Percentiles rank a stretch among this genome's conserved stretches.
phyloP scores from a whole-genome alignment of 2,113 vertebrate genomes.

The Dicrurus megarhynchus region DNA sequence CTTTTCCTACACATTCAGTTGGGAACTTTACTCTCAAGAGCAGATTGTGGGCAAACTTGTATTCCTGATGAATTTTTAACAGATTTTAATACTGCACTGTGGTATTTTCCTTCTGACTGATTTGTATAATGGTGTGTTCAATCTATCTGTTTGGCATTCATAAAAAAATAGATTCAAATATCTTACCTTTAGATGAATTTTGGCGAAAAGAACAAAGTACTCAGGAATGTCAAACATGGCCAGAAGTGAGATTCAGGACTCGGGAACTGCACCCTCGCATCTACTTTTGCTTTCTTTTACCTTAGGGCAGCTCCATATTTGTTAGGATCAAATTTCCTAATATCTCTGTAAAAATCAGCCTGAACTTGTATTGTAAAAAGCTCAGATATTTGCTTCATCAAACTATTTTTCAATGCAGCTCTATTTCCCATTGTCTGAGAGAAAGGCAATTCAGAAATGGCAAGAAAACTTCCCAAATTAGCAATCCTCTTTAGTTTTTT shows the following conservation, averaged over 20 bases:
- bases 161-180: background rate
- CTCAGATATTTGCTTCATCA: background rate
- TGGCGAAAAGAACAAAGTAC: constrained; percentile 56
- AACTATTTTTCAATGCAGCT: background rate
- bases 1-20: background rate
- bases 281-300: constrained; percentile 7
- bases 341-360: constrained; percentile 23
- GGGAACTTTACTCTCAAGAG: background rate
- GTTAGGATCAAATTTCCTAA: background rate
- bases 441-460: background rate
- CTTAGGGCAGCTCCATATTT: background rate
- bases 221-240: background rate
- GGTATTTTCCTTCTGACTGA: background rate
- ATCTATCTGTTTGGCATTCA: background rate
- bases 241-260: constrained; percentile 5
- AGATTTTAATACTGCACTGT: background rate
- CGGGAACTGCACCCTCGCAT: background rate
- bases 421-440: background rate
- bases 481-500: background rate
- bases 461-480: background rate
- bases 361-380: constrained; percentile 10
- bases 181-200: constrained; percentile 23
- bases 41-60: background rate
- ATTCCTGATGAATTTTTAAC: background rate
- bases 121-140: constrained; percentile 35